phyloP scores from a whole-genome alignment of 2,113 vertebrate species.

The Struthidea cinerea region DNA sequence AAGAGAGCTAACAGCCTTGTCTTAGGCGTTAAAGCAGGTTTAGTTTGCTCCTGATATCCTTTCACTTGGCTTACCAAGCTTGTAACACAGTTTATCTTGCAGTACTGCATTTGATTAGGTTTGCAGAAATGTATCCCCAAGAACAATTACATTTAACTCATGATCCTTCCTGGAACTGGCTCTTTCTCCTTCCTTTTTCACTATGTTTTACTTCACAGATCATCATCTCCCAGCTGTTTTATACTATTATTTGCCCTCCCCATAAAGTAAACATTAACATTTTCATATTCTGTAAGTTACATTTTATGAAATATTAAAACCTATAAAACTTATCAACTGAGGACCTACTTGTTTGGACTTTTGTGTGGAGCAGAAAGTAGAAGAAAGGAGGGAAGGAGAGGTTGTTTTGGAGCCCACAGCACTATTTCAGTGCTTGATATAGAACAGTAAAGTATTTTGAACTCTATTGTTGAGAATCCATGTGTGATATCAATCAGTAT shows the following conservation, averaged over 20 bases:
- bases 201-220: not conserved
- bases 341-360: not conserved
- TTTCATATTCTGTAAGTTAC: not conserved
- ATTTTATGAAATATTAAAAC: not conserved
- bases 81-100: not conserved
- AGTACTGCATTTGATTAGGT: not conserved
- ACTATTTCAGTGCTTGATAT: not conserved
- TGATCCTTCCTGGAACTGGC: not conserved
- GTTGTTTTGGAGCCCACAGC: not conserved
- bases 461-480: not conserved
- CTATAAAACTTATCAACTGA: not conserved
- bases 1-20: not conserved
- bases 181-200: not conserved
- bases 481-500: not conserved
- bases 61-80: not conserved
- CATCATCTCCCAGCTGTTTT: not conserved
- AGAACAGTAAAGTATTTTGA: not conserved
- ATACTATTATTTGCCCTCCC: not conserved
- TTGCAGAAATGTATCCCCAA: not conserved
- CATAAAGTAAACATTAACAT: not conserved
- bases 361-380: not conserved
- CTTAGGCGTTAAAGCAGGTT: not conserved
- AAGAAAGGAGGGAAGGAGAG: not conserved
- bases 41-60: not conserved
- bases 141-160: not conserved